phyloP scores from a whole-genome alignment of 2,888 invertebrate genomes.

The Oithona nana region DNA sequence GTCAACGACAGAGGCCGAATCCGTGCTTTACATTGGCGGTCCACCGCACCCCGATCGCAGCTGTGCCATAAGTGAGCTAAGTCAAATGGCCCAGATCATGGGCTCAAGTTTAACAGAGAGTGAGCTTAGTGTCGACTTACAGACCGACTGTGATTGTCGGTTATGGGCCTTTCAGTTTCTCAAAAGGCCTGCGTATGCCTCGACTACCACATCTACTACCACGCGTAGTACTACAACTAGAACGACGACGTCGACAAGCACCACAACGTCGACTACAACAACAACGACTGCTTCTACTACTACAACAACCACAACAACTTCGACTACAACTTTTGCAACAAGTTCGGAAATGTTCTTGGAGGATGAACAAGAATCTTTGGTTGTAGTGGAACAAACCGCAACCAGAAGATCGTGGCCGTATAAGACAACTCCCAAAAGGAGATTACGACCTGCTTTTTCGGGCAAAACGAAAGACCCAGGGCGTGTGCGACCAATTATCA shows the following conservation, averaged over 20 bases:
- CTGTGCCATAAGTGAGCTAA: not conserved
- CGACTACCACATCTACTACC: not conserved
- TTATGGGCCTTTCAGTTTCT: not conserved
- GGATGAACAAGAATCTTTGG: no score
- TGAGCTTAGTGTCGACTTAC: not conserved
- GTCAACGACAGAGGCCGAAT: not conserved
- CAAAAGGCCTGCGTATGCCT: not conserved
- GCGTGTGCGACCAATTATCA: not conserved
- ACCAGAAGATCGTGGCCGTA: not conserved
- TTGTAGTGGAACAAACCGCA: no score
- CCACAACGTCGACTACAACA: not conserved
- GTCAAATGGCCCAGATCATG: not conserved
- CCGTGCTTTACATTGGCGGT: not conserved
- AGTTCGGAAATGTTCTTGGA: no score
- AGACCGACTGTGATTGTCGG: not conserved
- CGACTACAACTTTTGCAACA: not conserved
- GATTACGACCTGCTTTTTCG: not conserved
- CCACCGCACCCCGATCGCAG: not conserved
- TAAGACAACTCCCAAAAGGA: not conserved
- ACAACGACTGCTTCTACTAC: not conserved
- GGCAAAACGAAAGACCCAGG: not conserved
- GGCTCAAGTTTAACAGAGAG: not conserved
- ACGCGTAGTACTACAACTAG: not conserved
- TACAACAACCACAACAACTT: not conserved
- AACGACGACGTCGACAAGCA: not conserved